Evolutionary conservation across 2,888 invertebrate species (phyloP), one percentile per base, ranked within the genome.

Genomic region (Ametastegia equiseti): DNA sequence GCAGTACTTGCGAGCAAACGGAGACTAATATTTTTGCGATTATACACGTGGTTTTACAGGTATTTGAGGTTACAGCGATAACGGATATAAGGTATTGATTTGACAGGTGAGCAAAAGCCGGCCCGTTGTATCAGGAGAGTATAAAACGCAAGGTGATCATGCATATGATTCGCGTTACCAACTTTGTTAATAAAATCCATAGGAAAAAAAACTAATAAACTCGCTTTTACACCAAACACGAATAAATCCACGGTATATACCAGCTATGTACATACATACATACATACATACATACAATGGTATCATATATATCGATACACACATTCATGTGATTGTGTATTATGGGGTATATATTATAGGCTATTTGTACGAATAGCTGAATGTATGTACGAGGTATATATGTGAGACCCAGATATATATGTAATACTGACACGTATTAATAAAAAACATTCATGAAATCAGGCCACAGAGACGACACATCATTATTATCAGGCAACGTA

Each of bases 381-480:
- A 54, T 23, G 23, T 54, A 54, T 23, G 54, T 54, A 54, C 11
- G 19, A 54, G 19, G 23, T 23, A 11, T 23, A 54, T 11, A 54
- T 23, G n/a, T n/a, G n/a, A n/a, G n/a, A n/a, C n/a, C n/a, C n/a
- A n/a, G n/a, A n/a, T n/a, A n/a, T n/a, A n/a, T n/a, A n/a, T n/a
- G n/a, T n/a, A n/a, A n/a, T n/a, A n/a, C n/a, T n/a, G n/a, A n/a
- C n/a, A n/a, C n/a, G n/a, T n/a, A n/a, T n/a, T n/a, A 13, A 27
- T 42, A 69, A 30, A 69, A 69, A 30, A 69, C 19, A 80, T 54
- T 47, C 33, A 80, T 39, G 47, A 50, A 45, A 78, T 63, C 78
- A 78, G 78, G 78, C 78, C 75, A 77, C 57, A 77, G 30, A 47
- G 11, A 47, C 15, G 50, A 60, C 19, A 60, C 39, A 57, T 42